A percentile compares a stretch with the other conserved stretches of the same genome.
Conservation (phyloP, 2,113 vertebrate species). For the Gallinago undulata region DNA sequence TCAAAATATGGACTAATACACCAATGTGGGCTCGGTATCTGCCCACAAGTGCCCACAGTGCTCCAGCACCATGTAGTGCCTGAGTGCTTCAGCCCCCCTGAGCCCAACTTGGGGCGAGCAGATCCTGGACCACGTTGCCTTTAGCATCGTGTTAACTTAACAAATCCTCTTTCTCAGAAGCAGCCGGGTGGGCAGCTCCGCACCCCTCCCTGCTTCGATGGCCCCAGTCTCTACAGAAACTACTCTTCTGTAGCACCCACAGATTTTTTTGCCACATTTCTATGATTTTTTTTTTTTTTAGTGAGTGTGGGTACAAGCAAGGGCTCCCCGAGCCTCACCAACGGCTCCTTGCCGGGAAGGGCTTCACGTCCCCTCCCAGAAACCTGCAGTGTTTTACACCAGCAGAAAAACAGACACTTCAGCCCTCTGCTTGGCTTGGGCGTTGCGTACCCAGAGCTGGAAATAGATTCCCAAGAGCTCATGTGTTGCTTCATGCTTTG, state of each 20-base stretch:
- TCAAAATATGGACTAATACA: background rate
- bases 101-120: accelerated
- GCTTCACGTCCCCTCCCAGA: background rate
- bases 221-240: background rate
- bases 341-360: background rate
- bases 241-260: background rate
- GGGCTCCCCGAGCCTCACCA: background rate
- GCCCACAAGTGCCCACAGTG: background rate
- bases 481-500: background rate
- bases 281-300: accelerated
- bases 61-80: too few relatives aligned
- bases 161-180: too few relatives aligned
- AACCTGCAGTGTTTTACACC: accelerated
- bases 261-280: accelerated
- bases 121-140: background rate
- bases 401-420: accelerated
- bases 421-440: background rate
- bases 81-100: accelerated
- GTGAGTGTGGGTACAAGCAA: accelerated
- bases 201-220: accelerated
- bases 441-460: accelerated
- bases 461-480: background rate
- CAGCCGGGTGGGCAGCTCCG: background rate
- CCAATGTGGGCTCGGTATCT: background rate
- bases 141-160: accelerated